Percentiles rank a stretch among this genome's conserved stretches.
Conservation (phyloP, 2,797 vertebrate species). For the Hyperoplus immaculatus region DNA sequence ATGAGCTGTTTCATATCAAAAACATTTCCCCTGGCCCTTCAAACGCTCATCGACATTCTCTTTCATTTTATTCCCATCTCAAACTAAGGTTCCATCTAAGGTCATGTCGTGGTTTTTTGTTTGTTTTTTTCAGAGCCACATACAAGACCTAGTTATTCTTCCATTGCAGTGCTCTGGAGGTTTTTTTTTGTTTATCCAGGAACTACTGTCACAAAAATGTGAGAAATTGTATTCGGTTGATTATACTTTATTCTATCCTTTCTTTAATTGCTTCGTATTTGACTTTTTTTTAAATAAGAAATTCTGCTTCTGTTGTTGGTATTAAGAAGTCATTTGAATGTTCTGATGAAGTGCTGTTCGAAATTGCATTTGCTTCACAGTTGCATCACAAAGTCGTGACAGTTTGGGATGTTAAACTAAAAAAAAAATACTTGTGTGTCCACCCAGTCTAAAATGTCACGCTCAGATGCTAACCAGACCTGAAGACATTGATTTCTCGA, state of each 20-base stretch:
- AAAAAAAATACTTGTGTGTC: slow-evolving; percentile 6
- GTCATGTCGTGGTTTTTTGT: too few species aligned
- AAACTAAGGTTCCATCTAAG: not conserved
- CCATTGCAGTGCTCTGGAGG: not conserved
- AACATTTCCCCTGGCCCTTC: slow-evolving; percentile 17
- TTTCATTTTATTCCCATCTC: slow-evolving; percentile 23
- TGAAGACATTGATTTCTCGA: slow-evolving; percentile 50
- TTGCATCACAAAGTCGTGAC: slow-evolving; percentile 7
- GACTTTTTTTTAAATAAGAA: not conserved
- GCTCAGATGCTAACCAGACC: slow-evolving; percentile 50
- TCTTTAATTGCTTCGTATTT: slow-evolving; percentile 4
- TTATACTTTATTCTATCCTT: not conserved
- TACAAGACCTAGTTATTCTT: not conserved
- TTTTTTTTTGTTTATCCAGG: slow-evolving; percentile 30
- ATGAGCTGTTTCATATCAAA: slow-evolving; percentile 47
- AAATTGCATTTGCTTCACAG: slow-evolving; percentile 11
- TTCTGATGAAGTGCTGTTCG: not conserved
- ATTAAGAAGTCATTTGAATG: slow-evolving; percentile 1
- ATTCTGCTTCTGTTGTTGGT: not conserved
- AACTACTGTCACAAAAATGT: slow-evolving; percentile 15
- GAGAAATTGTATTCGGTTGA: slow-evolving; percentile 1
- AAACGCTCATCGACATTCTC: slow-evolving; percentile 30
- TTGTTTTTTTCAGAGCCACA: slow-evolving; percentile 4
- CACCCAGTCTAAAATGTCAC: slow-evolving; percentile 48
- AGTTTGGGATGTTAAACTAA: slow-evolving; percentile 20